Evolutionary conservation across 2,113 vertebrate genomes (phyloP), one percentile per base, ranked within the genome.

Genomic region (Ammodytes dubius): DNA sequence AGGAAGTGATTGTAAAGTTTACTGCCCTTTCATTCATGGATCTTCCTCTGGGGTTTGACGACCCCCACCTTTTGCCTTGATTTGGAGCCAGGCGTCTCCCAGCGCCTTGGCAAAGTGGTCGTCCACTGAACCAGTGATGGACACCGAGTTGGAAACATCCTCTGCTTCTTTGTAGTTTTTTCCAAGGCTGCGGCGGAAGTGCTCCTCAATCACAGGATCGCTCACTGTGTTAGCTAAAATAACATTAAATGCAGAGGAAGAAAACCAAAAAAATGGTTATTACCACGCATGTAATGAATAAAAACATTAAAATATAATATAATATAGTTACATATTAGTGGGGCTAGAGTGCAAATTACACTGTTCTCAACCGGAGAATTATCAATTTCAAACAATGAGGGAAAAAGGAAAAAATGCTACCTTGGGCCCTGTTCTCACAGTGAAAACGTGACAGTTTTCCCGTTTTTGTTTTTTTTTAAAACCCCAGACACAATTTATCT

Each of bases 61-160:
- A 54, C 83, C 90, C 13, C 91, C 92, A 45, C 97, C 97, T 92
- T 98, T 98, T 53, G 98, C 97, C 94, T 99, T 99, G 74, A 99
- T 96, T 93, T 99, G 97, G 53, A 97, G 96, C 98, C 98, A 99
- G 8, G 97, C 96, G 50, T 99, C 98, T 7, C 98, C 98, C 66
- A 99, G 95, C 0, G 98, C 98, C 94, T 99, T 99, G 94, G 98
- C 97, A 40, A 99, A 99, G 95, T 99, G 98, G 95, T 99, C 98
- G 0, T 99, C 98, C 68, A 99, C 98, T 0, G 98, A 99, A 58
- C 98, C 98, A 0, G 98, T 99, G 95, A 99, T 99, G 91, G 98
- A 99, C 92, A 99, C 97, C 0, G 97, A 98, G 94, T 97, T 97
- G 67, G 98, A 95, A 60, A 96, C 97, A 0, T 96, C 95, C 92